Base-by-base conservation (phyloP, 2,113 vertebrate species). In the Junco hyemalis region DNA sequence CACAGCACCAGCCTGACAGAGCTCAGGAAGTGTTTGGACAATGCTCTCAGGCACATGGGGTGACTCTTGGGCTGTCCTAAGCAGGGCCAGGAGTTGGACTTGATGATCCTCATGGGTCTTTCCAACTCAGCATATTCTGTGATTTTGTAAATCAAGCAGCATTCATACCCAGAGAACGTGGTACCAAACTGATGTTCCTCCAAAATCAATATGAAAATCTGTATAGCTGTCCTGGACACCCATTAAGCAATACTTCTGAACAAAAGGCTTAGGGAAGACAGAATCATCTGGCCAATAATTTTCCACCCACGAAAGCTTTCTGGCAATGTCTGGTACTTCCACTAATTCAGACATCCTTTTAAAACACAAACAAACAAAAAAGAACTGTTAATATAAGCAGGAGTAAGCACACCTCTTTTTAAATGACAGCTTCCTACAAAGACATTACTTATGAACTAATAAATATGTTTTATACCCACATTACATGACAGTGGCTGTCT, bases 261-360 rank as follows among this genome's bases (percentile, higher is more conserved):
- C 99, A 96, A 99, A 99, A 70, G 99, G 99, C 93, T 99, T 99
- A 81, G 99, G 99, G 96, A 99, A 99, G 96, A 99, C 99, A 72
- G 99, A 99, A 96, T 99, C 99, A 59, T 99, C 99, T 10, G 99
- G 99, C 99, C 99, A 99, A 88, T 99, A 99, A 96, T 99, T 99
- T 98, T 99, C 99, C 40, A 99, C 99, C 99, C 99, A 99, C 14
- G 99, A 99, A 97, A 99, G 99, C 95, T 99, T 99, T 98, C 98
- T 98, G 84, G 99, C 99, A 93, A 99, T 98, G 65, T 99, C 99
- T 60, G 99, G 99, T 68, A 99, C 99, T 97, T 98, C 99, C 97
- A 99, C 99, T 97, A 99, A 95, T 96, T 99, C 98, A 24, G 99
- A 98, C 99, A 99, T 99, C 98, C 99, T 99, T 93, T 94, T 24